Evolutionary conservation across 2,797 vertebrate genomes (phyloP).

Genomic region (Myoxocephalus aenaeus): DNA sequence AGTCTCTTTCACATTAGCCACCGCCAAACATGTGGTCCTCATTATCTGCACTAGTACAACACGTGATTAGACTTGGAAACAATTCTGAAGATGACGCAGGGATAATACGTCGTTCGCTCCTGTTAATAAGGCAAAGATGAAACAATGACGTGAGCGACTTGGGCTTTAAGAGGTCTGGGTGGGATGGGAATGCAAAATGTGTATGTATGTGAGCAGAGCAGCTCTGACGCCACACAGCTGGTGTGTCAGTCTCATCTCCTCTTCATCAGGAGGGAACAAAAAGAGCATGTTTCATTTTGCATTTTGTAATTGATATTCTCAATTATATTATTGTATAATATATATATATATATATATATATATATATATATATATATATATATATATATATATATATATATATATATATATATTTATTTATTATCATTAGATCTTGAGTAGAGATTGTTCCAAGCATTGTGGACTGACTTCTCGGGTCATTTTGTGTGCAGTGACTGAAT

Average conservation of each 20-base stretch:
- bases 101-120: slow-evolving; percentile 37
- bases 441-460: slow-evolving; percentile 26
- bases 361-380: too few species aligned
- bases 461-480: slow-evolving; percentile 14
- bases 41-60: slow-evolving; percentile 52
- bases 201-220: slow-evolving; percentile 39
- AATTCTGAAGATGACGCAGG: slow-evolving; percentile 47
- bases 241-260: slow-evolving; percentile 34
- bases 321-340: too few species aligned
- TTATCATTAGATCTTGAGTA: slow-evolving; percentile 49
- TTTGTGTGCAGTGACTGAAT: slow-evolving; percentile 36
- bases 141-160: slow-evolving; percentile 32
- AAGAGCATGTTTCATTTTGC: slow-evolving; percentile 20
- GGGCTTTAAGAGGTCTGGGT: slow-evolving; percentile 44
- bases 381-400: too few species aligned
- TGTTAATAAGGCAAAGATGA: slow-evolving; percentile 46
- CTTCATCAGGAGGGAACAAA: slow-evolving; percentile 32
- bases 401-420: too few species aligned
- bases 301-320: slow-evolving; percentile 30
- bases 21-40: slow-evolving; percentile 68
- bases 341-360: too few species aligned
- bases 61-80: slow-evolving; percentile 54
- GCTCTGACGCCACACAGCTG: slow-evolving; percentile 54
- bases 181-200: slow-evolving; percentile 43
- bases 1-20: slow-evolving; percentile 35